A percentile compares a stretch with the other conserved stretches of the same genome.
phyloP scores from a whole-genome alignment of 2,888 invertebrate species.

The Leptarthrus brevirostris region DNA sequence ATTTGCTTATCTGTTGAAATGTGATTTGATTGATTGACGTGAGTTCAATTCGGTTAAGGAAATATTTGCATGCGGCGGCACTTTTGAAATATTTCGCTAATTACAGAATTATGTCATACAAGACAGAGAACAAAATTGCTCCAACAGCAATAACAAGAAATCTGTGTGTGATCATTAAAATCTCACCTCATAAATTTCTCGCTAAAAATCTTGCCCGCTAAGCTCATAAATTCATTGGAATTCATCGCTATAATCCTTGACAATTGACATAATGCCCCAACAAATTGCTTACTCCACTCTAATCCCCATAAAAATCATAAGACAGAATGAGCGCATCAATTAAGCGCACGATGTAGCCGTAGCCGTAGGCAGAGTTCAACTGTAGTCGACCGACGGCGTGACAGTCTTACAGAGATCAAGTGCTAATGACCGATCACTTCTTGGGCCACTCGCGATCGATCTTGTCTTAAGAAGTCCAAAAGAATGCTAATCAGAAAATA shows the following conservation, averaged over 20 bases:
- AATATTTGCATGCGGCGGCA: too few species aligned
- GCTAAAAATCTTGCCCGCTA: constrained; percentile 14
- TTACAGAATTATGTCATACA: too few species aligned
- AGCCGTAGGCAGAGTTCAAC: too few species aligned
- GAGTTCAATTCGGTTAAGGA: too few species aligned
- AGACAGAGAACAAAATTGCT: too few species aligned
- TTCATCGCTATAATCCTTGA: constrained; percentile 6
- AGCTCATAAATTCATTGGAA: constrained; percentile 25
- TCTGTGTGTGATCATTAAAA: constrained; percentile 5
- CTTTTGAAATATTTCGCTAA: too few species aligned
- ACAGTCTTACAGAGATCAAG: constrained; percentile 24
- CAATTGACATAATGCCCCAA: constrained; percentile 44
- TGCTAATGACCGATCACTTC: constrained; percentile 44
- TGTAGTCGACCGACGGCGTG: too few species aligned
- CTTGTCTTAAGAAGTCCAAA: neutral
- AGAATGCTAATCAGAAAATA: constrained; percentile 17
- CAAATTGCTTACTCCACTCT: constrained; percentile 43
- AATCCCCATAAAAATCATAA: constrained; percentile 42
- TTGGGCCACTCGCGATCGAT: constrained; percentile 30
- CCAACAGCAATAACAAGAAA: neutral
- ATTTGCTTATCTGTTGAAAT: too few species aligned
- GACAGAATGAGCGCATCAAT: constrained; percentile 25
- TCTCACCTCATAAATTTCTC: constrained; percentile 15
- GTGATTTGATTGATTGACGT: too few species aligned
- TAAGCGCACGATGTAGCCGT: constrained; percentile 11